A percentile compares a stretch with the other conserved stretches of the same genome.
Conservation (phyloP, 2,797 vertebrate genomes). For the Buceros bicornis region DNA sequence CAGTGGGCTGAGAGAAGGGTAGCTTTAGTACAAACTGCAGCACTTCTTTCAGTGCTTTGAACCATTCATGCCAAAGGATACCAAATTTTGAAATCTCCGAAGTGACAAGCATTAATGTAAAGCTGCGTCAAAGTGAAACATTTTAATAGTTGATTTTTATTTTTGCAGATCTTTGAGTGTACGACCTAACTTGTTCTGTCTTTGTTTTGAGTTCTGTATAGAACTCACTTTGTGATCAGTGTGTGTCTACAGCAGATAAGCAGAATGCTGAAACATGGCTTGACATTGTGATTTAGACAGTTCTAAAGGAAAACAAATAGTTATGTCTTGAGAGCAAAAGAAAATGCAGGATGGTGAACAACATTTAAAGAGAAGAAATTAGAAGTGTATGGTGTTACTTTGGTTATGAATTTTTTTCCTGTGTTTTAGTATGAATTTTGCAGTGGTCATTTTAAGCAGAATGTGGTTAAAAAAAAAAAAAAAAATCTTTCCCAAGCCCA, state of each 20-base stretch:
- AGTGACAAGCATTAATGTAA: not conserved
- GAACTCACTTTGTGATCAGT: not conserved
- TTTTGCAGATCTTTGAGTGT: not conserved
- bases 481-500: not conserved
- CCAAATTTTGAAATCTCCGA: not conserved
- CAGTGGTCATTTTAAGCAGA: not conserved
- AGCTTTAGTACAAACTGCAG: not conserved
- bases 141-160: not conserved
- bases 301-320: not conserved
- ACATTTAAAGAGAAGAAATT: constrained; percentile 1
- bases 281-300: not conserved
- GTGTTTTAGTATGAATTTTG: not conserved
- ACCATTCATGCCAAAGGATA: not conserved
- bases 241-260: not conserved
- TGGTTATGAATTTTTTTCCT: not conserved
- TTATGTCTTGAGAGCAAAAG: constrained; percentile 32
- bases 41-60: not conserved
- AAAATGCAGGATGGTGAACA: constrained; percentile 29
- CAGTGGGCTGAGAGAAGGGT: not conserved
- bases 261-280: not conserved
- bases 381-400: not conserved
- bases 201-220: not conserved
- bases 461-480: not conserved
- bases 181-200: not conserved
- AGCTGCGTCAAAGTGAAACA: not conserved